A percentile compares a stretch with the other conserved stretches of the same genome.
phyloP scores from a whole-genome alignment of 2,797 vertebrate species.

The Philypnodon macrostomus region DNA sequence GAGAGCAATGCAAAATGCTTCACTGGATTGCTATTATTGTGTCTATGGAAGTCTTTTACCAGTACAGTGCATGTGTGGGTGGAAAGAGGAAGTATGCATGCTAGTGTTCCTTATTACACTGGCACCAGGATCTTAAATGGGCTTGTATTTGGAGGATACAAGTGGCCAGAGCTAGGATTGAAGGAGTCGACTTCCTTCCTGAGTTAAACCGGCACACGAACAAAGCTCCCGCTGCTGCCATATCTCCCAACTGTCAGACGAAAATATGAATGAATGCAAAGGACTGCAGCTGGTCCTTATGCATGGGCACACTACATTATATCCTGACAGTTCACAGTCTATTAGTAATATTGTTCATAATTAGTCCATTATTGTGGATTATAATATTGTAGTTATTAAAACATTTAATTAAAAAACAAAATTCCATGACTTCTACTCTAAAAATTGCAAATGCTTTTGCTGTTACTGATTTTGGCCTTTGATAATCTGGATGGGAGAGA shows the following conservation, averaged over 20 bases:
- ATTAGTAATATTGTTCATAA: too few species aligned
- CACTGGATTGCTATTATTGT: not conserved
- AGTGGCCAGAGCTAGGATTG: slow-evolving; percentile 17
- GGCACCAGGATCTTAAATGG: slow-evolving; percentile 8
- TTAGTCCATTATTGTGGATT: too few species aligned
- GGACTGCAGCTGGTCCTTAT: slow-evolving; percentile 6
- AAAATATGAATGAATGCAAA: slow-evolving; percentile 9
- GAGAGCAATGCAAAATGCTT: not conserved
- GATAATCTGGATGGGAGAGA: too few species aligned
- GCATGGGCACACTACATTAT: not conserved
- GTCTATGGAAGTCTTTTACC: not conserved
- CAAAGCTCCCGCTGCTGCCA: slow-evolving; percentile 3
- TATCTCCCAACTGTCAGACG: slow-evolving; percentile 22
- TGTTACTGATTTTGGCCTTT: too few species aligned
- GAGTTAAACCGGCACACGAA: slow-evolving; percentile 20
- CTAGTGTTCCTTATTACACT: slow-evolving; percentile 7
- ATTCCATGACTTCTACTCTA: too few species aligned
- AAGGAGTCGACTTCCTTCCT: slow-evolving; percentile 67
- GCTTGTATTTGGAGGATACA: slow-evolving; percentile 3
- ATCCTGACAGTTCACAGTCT: too few species aligned
- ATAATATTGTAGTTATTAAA: too few species aligned
- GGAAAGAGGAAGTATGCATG: slow-evolving; percentile 7
- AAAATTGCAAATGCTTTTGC: too few species aligned
- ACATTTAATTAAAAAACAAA: too few species aligned
- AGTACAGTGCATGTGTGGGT: not conserved